phyloP scores from a whole-genome alignment of 2,888 invertebrate genomes.

The Charanyca ferruginea region DNA sequence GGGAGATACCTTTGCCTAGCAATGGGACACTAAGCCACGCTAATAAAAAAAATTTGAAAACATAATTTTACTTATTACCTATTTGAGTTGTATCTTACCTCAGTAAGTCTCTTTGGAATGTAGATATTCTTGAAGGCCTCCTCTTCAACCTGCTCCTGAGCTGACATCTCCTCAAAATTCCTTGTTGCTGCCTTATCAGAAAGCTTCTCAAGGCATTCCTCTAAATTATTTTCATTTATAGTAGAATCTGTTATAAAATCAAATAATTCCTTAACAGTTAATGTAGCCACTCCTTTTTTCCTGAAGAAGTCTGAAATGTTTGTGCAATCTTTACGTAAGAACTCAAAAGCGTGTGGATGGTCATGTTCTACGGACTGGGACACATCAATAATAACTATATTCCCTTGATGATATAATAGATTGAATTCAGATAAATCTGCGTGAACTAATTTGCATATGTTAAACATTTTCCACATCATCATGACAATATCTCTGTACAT shows the following conservation, averaged over 20 bases:
- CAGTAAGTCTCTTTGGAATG: conserved; percentile 97
- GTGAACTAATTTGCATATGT: conserved; percentile 98
- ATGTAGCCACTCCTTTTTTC: conserved; percentile 96
- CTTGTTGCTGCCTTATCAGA: conserved; percentile 93
- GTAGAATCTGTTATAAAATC: conserved; percentile 98
- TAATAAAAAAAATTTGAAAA: too few species aligned
- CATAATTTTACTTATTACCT: background rate
- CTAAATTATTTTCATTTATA: conserved; percentile 95
- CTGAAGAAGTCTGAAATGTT: conserved; percentile 98
- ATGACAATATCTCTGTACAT: conserved; percentile 95
- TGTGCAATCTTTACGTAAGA: conserved; percentile 98
- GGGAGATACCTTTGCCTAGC: too few species aligned
- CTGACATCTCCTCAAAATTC: conserved; percentile 92
- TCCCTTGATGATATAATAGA: conserved; percentile 95
- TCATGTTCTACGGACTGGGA: conserved; percentile 99
- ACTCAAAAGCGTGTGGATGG: conserved; percentile 98
- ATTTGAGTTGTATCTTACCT: conserved; percentile 91
- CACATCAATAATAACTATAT: conserved; percentile 98
- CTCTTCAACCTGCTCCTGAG: conserved; percentile 95
- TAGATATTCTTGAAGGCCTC: conserved; percentile 98
- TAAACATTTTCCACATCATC: conserved; percentile 98
- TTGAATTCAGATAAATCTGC: conserved; percentile 99
- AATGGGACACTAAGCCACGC: too few species aligned
- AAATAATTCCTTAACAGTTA: conserved; percentile 97
- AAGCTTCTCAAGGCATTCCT: conserved; percentile 94